A percentile compares a stretch with the other conserved stretches of the same genome.
Evolutionary conservation across 2,797 vertebrate genomes (phyloP).

Genomic region (Emydoidea blandingii): DNA sequence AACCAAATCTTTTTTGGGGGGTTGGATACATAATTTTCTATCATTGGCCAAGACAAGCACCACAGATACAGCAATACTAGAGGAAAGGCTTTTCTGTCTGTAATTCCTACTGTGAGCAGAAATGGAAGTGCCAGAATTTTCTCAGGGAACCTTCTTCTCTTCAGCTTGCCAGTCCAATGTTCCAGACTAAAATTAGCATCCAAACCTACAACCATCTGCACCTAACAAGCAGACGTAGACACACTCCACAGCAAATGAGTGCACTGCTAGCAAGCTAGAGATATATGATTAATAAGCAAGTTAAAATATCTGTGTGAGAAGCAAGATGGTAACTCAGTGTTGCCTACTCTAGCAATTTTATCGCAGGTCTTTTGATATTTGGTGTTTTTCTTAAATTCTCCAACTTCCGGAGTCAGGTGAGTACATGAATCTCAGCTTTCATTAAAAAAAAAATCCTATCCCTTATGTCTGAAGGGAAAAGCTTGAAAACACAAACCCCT

Average conservation of each 20-base stretch:
- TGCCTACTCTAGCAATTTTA: background rate
- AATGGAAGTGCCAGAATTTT: background rate
- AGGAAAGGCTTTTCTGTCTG: background rate
- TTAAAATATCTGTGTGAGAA: background rate
- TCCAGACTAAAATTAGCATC: background rate
- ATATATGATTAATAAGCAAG: background rate
- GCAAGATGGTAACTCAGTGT: background rate
- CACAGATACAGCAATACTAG: background rate
- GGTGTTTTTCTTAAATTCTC: background rate
- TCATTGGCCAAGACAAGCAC: background rate
- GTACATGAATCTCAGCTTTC: background rate
- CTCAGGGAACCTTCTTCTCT: background rate
- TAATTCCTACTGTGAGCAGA: background rate
- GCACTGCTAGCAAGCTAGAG: background rate
- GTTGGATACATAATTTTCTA: background rate
- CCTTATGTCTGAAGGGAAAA: background rate
- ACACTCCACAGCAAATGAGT: background rate
- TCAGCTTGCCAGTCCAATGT: background rate
- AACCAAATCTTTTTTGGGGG: fast-evolving
- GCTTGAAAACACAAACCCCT: background rate
- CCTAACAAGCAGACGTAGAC: background rate
- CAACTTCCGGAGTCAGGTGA: background rate
- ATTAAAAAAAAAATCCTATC: background rate
- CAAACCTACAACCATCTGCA: background rate
- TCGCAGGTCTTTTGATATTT: background rate